A percentile compares a stretch with the other conserved stretches of the same genome.
Evolutionary conservation across 2,113 vertebrate genomes (phyloP).

Genomic region (Potamarius usumacintae): DNA sequence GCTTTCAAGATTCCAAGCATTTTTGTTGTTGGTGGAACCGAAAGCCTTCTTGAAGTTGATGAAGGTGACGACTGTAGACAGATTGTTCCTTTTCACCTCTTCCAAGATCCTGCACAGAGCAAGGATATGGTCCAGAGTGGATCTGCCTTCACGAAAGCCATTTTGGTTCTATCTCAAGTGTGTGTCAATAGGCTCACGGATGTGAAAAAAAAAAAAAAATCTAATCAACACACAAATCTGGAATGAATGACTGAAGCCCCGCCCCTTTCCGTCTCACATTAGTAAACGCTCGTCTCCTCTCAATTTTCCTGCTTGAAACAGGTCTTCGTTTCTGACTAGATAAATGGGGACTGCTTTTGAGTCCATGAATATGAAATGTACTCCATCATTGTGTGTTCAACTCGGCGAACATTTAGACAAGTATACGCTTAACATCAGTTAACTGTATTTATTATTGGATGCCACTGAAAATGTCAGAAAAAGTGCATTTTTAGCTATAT

Average conservation of each 20-base stretch:
- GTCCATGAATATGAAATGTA: neutral
- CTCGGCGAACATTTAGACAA: neutral
- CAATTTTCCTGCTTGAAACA: neutral
- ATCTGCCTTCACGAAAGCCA: too few relatives aligned
- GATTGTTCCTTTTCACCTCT: too few relatives aligned
- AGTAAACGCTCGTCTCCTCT: neutral
- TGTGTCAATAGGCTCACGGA: too few relatives aligned
- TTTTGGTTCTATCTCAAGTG: too few relatives aligned
- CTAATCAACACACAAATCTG: neutral
- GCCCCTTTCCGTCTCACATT: neutral
- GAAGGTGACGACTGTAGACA: too few relatives aligned
- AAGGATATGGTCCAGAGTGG: too few relatives aligned
- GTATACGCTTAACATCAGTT: neutral
- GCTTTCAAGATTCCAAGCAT: too few relatives aligned
- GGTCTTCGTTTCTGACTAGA: neutral
- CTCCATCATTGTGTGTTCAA: neutral
- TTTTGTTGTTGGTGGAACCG: too few relatives aligned
- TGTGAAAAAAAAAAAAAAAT: too few relatives aligned
- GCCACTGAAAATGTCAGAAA: neutral
- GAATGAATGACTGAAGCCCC: neutral
- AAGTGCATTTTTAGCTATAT: neutral
- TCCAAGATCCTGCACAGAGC: too few relatives aligned
- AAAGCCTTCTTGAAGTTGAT: too few relatives aligned
- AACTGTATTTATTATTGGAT: neutral
- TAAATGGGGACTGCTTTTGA: neutral